These are phyloP conservation scores for Drosophila antonietae DNA, from an alignment of 2,888 invertebrate genomes.

Conservation along the genomic window DNA sequence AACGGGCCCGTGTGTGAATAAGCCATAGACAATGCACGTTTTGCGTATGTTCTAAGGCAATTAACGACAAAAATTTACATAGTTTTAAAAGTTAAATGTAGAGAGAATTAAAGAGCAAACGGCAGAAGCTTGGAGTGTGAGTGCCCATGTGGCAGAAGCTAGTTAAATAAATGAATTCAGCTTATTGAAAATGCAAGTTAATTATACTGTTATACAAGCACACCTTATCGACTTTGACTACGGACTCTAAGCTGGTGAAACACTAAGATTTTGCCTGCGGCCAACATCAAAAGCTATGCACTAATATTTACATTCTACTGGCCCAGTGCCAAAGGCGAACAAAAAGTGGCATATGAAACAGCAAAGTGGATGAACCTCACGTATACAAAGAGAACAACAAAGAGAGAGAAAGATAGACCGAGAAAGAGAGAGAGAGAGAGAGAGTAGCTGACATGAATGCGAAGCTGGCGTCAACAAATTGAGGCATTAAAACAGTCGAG, in stretches of 20 bases:
- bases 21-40: conserved; percentile 4
- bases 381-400: neutral
- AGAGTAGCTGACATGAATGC: conserved; percentile 1
- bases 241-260: neutral
- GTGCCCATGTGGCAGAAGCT: neutral
- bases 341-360: conserved; percentile 8
- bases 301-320: conserved; percentile 16
- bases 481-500: conserved; percentile 29
- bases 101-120: neutral
- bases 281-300: conserved; percentile 22
- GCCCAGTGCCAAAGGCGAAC: conserved; percentile 4
- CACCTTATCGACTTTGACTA: neutral
- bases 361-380: neutral
- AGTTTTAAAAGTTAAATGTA: neutral
- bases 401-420: neutral
- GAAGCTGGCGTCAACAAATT: conserved; percentile 27
- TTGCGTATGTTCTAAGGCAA: neutral
- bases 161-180: conserved; percentile 28
- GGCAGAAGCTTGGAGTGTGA: no score
- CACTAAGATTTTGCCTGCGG: conserved; percentile 12
- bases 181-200: conserved; percentile 48
- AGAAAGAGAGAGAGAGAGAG: neutral
- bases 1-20: conserved; percentile 19
- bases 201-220: conserved; percentile 43
- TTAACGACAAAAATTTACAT: neutral